Evolutionary conservation across 2,888 invertebrate genomes (phyloP).

Genomic region (Itoplectis maculator): DNA sequence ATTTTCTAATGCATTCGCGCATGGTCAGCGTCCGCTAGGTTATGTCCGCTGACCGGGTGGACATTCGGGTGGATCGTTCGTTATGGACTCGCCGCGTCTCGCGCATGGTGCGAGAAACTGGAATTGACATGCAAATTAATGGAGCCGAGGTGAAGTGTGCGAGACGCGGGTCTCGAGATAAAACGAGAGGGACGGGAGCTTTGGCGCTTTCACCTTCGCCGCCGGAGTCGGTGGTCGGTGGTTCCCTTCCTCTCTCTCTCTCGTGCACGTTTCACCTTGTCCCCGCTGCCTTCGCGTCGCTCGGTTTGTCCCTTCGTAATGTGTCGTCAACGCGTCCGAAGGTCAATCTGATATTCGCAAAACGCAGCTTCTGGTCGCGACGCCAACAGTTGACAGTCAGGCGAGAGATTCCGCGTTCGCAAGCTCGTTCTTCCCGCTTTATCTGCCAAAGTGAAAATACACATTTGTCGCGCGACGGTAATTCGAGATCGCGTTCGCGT

Average conservation of each 20-base stretch:
- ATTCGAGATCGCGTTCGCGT: not conserved
- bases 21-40: not conserved
- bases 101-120: constrained; percentile 45
- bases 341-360: constrained; percentile 5
- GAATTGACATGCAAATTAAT: constrained; percentile 72
- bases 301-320: constrained; percentile 5
- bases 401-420: not conserved
- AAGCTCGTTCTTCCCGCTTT: not conserved
- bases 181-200: not conserved
- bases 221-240: not conserved
- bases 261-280: not conserved
- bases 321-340: constrained; percentile 10
- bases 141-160: constrained; percentile 43
- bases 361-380: not conserved
- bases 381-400: not conserved
- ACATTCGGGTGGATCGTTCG: not conserved
- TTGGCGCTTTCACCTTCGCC: not conserved
- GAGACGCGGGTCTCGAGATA: not conserved
- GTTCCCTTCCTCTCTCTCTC: not conserved
- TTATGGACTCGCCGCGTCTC: constrained; percentile 27
- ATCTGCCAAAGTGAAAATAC: not conserved
- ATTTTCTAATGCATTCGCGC: not conserved
- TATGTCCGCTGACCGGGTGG: not conserved
- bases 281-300: not conserved
- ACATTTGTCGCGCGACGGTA: not conserved